Conservation (phyloP, 2,888 invertebrate species). For the Dusona sp. region DNA sequence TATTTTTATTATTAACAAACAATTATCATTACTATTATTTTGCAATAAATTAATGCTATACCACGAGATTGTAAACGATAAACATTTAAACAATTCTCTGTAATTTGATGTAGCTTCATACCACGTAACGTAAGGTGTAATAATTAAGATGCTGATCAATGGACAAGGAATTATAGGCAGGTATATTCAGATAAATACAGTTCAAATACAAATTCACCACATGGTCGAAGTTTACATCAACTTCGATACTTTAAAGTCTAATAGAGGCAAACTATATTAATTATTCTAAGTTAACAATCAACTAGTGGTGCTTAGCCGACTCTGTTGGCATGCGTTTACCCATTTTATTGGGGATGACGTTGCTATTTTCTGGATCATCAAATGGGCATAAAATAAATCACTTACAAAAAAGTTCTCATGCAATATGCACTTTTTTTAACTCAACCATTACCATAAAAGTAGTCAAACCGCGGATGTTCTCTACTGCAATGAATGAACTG, state of each 20-base stretch:
- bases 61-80: not conserved
- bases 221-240: not conserved
- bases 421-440: not conserved
- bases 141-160: not conserved
- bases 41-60: not conserved
- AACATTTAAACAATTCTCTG: not conserved
- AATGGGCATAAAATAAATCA: not conserved
- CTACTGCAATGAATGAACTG: not conserved
- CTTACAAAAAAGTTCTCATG: not conserved
- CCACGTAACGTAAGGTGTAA: not conserved
- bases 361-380: conserved; percentile 62
- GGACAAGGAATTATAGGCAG: not conserved
- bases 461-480: not conserved
- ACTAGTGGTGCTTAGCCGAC: conserved; percentile 80
- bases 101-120: not conserved
- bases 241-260: not conserved
- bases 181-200: not conserved
- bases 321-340: conserved; percentile 81
- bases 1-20: not conserved
- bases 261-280: not conserved
- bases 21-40: not conserved
- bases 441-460: not conserved
- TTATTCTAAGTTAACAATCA: conserved; percentile 62
- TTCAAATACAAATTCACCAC: not conserved
- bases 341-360: conserved; percentile 79